phyloP scores from a whole-genome alignment of 1,140 invertebrate genomes.

The Saccostrea cuccullata region DNA sequence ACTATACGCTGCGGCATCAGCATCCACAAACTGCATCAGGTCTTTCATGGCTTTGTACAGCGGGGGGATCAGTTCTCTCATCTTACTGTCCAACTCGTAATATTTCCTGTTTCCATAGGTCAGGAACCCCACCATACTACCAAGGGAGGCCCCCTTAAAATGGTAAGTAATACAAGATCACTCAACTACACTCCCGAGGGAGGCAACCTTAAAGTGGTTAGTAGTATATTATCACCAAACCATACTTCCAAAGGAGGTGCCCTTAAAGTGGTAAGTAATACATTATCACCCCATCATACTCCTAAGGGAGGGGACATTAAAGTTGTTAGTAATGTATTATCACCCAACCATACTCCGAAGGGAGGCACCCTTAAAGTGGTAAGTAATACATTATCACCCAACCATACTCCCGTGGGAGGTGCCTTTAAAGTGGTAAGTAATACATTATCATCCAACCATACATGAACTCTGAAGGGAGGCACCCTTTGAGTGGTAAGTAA shows the following conservation, averaged over 20 bases:
- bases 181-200: too few relatives aligned
- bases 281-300: too few relatives aligned
- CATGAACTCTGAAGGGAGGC: slow-evolving; percentile 81
- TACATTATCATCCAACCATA: slow-evolving; percentile 80
- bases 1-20: slow-evolving; percentile 82
- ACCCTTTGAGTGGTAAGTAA: slow-evolving; percentile 75
- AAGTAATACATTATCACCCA: too few relatives aligned
- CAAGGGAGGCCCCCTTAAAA: slow-evolving; percentile 81
- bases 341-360: slow-evolving; percentile 82
- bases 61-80: slow-evolving; percentile 81
- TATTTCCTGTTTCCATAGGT: slow-evolving; percentile 83
- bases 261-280: slow-evolving; percentile 71
- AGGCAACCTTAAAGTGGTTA: too few relatives aligned
- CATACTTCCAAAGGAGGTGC: slow-evolving; percentile 82
- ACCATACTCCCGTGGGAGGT: too few relatives aligned
- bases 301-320: too few relatives aligned
- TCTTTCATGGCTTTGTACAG: slow-evolving; percentile 81
- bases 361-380: slow-evolving; percentile 79
- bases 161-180: too few relatives aligned
- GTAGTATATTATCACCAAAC: slow-evolving; percentile 76
- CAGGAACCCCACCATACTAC: slow-evolving; percentile 82
- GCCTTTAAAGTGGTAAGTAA: too few relatives aligned
- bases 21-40: slow-evolving; percentile 81
- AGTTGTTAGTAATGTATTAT: too few relatives aligned
- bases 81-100: slow-evolving; percentile 80